Percentiles rank a stretch among this genome's conserved stretches.
These are phyloP conservation scores for Merodon equestris DNA, from an alignment of 2,888 invertebrate species.

Conservation along the genomic window DNA sequence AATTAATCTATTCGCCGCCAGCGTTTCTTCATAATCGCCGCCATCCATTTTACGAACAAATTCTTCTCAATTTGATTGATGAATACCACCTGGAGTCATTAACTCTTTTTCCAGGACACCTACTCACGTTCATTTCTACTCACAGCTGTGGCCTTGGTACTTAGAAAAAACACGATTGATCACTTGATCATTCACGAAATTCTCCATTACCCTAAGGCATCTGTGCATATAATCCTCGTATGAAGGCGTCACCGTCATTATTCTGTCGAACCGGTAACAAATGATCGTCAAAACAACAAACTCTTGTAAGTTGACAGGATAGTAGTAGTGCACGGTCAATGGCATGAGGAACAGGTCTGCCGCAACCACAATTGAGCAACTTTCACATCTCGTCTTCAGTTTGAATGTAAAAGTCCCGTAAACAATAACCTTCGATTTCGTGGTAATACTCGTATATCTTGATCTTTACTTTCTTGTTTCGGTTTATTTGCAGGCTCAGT, in stretches of 20 bases:
- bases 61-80: too few species aligned
- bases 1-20: too few species aligned
- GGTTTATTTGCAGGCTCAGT: constrained; percentile 76
- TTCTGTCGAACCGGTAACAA: constrained; percentile 40
- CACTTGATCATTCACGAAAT: too few species aligned
- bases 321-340: constrained; percentile 47
- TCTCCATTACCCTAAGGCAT: too few species aligned
- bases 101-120: too few species aligned
- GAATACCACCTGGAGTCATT: too few species aligned
- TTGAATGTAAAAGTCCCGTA: constrained; percentile 15
- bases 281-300: constrained; percentile 20
- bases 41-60: too few species aligned
- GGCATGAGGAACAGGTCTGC: constrained; percentile 54
- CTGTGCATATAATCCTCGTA: neutral
- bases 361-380: constrained; percentile 26
- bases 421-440: constrained; percentile 54
- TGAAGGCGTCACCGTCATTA: constrained; percentile 11
- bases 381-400: constrained; percentile 57
- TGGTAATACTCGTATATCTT: constrained; percentile 24
- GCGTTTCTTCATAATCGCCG: too few species aligned
- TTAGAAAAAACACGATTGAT: too few species aligned
- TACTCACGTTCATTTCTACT: too few species aligned
- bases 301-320: constrained; percentile 17
- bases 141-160: too few species aligned
- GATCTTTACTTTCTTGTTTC: constrained; percentile 2